Base-by-base conservation (phyloP, 2,888 invertebrate genomes). In the Drepana falcataria region DNA sequence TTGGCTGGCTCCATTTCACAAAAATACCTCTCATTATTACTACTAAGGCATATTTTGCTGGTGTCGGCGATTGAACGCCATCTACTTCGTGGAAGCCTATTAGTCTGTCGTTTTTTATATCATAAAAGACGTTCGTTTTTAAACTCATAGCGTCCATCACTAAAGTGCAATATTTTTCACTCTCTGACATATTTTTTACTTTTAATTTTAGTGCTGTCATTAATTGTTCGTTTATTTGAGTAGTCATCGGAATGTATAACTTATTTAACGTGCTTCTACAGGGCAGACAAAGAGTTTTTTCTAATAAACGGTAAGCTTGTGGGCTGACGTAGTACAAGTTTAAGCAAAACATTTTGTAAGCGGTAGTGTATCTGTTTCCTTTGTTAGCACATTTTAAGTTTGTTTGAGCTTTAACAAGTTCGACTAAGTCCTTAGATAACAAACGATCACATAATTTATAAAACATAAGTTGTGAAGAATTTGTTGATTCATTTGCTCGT, bases 71-170 rank as follows among this genome's bases (percentile, higher is more conserved):
- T 53, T 63, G 66, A 0, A 62, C 21, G 33, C 66, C 66, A 35
- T 69, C 55, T 4, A 71, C 54, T 33, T 74, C 71, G 40, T 66
- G 66, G 40, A 72, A 69, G 5, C 74, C 73, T 34, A 59, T 51
- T 35, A 74, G 63, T 54, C 58, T 59, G 48, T 72, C 68, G 49
- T 66, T 48, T n/a, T 48, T 62, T 2, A 65, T 54, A 41, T 63
- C 54, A 53, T 66, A 71, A 48, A 59, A 68, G 7, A 73, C 48
- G 51, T 63, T 63, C 9, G 58, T 48, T 35, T 70, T 69, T 40
- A 73, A 48, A 35, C 48, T 54, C 48, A 65, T 66, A 2, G 56
- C 35, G 47, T 54, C 63, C 35, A 67, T 55, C 3, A 57, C 41
- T 47, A 61, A 51, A 48, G 61, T 54, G 48, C 68, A 71, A 9